phyloP scores from a whole-genome alignment of 2,888 invertebrate genomes.

The Meteorus colon region DNA sequence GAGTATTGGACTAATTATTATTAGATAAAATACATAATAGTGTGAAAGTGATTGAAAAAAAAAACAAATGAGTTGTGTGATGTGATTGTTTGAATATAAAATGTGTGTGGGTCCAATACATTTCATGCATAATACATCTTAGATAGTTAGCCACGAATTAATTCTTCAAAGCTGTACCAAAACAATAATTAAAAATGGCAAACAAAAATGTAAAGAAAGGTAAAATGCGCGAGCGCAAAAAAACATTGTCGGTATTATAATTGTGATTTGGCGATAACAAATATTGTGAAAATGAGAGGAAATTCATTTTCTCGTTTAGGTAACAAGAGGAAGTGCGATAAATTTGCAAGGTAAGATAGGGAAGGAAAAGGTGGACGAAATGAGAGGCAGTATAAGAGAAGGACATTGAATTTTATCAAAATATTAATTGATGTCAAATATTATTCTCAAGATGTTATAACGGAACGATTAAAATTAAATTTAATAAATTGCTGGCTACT shows the following conservation, averaged over 20 bases:
- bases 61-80: slow-evolving; percentile 4
- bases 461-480: slow-evolving; percentile 14
- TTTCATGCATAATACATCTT: slow-evolving; percentile 26
- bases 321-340: background rate
- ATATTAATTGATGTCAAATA: slow-evolving; percentile 24
- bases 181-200: slow-evolving; percentile 32
- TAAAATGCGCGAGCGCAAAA: background rate
- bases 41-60: slow-evolving; percentile 4
- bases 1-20: slow-evolving; percentile 25
- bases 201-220: background rate
- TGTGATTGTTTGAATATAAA: slow-evolving; percentile 18
- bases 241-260: slow-evolving; percentile 22
- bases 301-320: background rate
- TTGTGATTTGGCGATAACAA: slow-evolving; percentile 24
- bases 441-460: slow-evolving; percentile 30
- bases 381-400: slow-evolving; percentile 28
- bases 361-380: background rate
- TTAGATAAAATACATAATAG: slow-evolving; percentile 9
- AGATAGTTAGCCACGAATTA: slow-evolving; percentile 33
- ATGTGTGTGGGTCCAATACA: slow-evolving; percentile 27
- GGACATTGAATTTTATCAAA: slow-evolving; percentile 6
- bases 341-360: background rate
- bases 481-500: slow-evolving; percentile 28
- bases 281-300: slow-evolving; percentile 5
- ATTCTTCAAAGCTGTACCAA: slow-evolving; percentile 40